Conservation (phyloP, 2,113 vertebrate species). For the Panurus biarmicus region DNA sequence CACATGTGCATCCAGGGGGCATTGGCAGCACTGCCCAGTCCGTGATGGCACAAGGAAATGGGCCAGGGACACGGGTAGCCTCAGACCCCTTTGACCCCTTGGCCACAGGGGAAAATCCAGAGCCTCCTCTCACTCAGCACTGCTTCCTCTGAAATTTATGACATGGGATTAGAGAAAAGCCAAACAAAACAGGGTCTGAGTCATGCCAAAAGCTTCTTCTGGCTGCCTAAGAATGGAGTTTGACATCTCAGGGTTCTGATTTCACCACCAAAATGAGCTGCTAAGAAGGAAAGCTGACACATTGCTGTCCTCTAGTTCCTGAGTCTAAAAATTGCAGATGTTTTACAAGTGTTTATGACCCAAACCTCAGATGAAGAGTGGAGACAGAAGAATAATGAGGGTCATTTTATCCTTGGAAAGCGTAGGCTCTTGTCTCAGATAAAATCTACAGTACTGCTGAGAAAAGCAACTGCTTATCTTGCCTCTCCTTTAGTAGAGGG, state of each 20-base stretch:
- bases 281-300: background rate
- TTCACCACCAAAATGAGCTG: background rate
- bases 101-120: background rate
- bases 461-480: background rate
- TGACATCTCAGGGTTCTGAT: background rate
- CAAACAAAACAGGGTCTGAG: slow-evolving; percentile 24
- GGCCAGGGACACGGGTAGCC: background rate
- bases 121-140: background rate
- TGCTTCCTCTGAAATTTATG: background rate
- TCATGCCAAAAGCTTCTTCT: background rate
- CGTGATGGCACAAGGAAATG: accelerated
- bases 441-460: background rate
- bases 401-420: background rate
- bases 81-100: background rate
- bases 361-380: background rate
- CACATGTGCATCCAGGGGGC: background rate
- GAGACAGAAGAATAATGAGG: background rate
- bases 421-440: background rate
- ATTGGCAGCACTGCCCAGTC: background rate
- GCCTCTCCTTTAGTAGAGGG: background rate
- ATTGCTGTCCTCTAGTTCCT: background rate
- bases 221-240: background rate
- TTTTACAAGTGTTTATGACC: background rate
- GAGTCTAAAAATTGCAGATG: background rate
- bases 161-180: background rate